Percentiles rank a stretch among this genome's conserved stretches.
phyloP scores from a whole-genome alignment of 2,888 invertebrate genomes.

The Patella pellucida region DNA sequence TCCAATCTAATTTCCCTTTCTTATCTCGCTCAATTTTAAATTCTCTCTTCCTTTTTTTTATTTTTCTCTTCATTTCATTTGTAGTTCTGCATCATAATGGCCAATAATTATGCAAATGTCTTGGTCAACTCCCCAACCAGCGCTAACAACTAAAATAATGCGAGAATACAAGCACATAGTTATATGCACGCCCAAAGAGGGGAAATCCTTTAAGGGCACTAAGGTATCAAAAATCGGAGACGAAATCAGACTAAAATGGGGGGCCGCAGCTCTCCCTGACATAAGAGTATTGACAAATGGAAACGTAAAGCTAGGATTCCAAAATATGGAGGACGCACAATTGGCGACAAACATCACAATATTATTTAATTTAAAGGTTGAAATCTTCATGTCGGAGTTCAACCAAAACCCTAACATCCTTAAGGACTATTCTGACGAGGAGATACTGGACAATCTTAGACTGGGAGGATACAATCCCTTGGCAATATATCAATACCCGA shows the following conservation, averaged over 20 bases:
- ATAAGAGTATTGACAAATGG: not conserved
- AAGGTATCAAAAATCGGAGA: not conserved
- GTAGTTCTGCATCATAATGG: too few relatives aligned
- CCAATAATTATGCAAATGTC: too few relatives aligned
- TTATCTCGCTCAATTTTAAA: too few relatives aligned
- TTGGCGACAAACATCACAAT: not conserved
- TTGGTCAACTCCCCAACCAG: too few relatives aligned
- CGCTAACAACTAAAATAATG: too few relatives aligned
- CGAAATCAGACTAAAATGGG: not conserved
- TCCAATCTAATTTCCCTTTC: too few relatives aligned
- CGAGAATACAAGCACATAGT: too few relatives aligned
- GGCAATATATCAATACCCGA: not conserved
- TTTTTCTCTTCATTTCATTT: too few relatives aligned
- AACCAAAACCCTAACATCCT: not conserved
- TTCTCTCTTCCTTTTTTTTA: too few relatives aligned
- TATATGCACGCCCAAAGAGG: not conserved
- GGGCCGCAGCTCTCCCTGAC: not conserved
- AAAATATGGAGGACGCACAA: not conserved
- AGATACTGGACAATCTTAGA: not conserved
- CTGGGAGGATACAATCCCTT: too few relatives aligned
- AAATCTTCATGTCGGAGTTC: not conserved
- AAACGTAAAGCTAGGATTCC: not conserved
- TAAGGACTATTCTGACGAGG: not conserved
- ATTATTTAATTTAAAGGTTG: not conserved
- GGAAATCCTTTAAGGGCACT: not conserved